These are phyloP conservation scores for Brenthis ino DNA, from an alignment of 2,888 invertebrate species.

Conservation along the genomic window DNA sequence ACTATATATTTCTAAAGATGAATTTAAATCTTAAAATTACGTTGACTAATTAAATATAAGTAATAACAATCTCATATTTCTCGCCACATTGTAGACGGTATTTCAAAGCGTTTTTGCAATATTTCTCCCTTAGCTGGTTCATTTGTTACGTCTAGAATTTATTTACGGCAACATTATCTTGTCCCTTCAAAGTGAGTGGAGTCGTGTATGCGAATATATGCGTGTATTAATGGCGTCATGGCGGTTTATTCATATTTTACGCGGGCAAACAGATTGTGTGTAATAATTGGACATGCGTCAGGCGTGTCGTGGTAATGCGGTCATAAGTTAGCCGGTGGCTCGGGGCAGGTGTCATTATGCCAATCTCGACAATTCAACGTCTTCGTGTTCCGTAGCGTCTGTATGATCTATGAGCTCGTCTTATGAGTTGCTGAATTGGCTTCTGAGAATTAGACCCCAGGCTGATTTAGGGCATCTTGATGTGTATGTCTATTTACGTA, in stretches of 20 bases:
- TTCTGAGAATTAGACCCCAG: slow-evolving; percentile 51
- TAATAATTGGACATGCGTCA: slow-evolving; percentile 80
- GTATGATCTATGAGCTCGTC: slow-evolving; percentile 68
- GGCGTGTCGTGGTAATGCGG: slow-evolving; percentile 75
- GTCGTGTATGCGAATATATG: slow-evolving; percentile 33
- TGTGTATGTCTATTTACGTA: slow-evolving; percentile 1
- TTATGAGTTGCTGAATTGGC: slow-evolving; percentile 65
- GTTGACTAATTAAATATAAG: slow-evolving; percentile 14
- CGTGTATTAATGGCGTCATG: slow-evolving; percentile 58
- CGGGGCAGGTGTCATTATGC: slow-evolving; percentile 73
- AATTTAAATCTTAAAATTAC: not conserved
- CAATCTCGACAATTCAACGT: slow-evolving; percentile 73
- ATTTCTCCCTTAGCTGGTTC: slow-evolving; percentile 67
- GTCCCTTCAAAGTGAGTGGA: slow-evolving; percentile 58
- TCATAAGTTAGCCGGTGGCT: slow-evolving; percentile 72
- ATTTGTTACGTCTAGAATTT: slow-evolving; percentile 75
- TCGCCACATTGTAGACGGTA: slow-evolving; percentile 64
- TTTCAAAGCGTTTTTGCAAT: slow-evolving; percentile 73
- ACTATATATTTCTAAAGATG: not conserved
- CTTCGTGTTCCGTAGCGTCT: slow-evolving; percentile 49
- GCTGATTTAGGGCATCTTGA: slow-evolving; percentile 38
- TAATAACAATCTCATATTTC: slow-evolving; percentile 53
- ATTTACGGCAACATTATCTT: slow-evolving; percentile 76
- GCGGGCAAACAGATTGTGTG: slow-evolving; percentile 72
- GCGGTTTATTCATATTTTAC: slow-evolving; percentile 76